These are phyloP conservation scores for Scolopax rusticola DNA, from an alignment of 2,797 vertebrate genomes.

Conservation along the genomic window DNA sequence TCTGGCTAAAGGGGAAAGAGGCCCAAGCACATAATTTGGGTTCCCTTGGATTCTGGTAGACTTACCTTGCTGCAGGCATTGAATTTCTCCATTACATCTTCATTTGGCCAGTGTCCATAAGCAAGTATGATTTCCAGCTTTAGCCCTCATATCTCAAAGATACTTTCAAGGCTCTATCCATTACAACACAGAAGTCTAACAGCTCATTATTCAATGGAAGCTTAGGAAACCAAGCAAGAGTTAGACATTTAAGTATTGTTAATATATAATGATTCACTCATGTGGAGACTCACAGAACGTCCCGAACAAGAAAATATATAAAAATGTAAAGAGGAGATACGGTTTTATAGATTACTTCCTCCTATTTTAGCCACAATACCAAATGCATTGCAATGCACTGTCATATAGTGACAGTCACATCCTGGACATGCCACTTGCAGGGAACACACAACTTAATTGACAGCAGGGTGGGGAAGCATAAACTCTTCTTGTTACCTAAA, in stretches of 20 bases:
- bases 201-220: background rate
- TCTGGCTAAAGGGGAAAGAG: background rate
- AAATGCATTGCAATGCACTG: background rate
- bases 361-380: background rate
- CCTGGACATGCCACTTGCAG: background rate
- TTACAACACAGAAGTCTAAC: background rate
- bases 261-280: background rate
- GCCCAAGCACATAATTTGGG: rapidly evolving
- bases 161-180: background rate
- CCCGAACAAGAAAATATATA: background rate
- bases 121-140: background rate
- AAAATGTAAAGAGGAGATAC: background rate
- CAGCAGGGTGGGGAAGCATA: background rate
- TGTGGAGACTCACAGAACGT: background rate
- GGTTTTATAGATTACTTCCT: background rate
- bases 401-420: background rate
- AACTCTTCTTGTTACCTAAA: background rate
- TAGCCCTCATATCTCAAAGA: background rate
- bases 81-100: background rate
- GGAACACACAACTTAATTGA: background rate
- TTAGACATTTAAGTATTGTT: background rate
- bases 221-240: background rate
- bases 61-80: background rate
- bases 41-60: background rate
- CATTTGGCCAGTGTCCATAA: background rate